Evolutionary conservation across 2,888 invertebrate genomes (phyloP).

Genomic region (Sphinx pinastri): DNA sequence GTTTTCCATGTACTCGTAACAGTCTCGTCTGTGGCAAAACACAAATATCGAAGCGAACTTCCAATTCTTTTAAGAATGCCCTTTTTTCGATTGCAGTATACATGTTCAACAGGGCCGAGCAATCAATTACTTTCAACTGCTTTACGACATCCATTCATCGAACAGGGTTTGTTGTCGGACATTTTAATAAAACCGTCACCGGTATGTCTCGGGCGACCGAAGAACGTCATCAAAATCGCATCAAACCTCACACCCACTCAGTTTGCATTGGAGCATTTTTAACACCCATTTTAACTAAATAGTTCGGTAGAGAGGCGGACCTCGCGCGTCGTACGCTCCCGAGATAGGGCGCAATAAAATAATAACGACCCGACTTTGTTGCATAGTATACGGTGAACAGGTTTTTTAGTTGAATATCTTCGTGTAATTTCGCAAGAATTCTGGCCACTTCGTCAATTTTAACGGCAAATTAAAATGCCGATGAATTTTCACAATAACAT

Average conservation of each 20-base stretch:
- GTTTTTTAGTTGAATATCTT: constrained; percentile 32
- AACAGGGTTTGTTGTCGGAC: constrained; percentile 55
- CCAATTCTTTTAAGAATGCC: constrained; percentile 49
- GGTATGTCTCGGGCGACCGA: constrained; percentile 45
- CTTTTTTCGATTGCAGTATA: constrained; percentile 48
- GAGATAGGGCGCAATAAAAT: constrained; percentile 61
- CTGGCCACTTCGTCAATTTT: constrained; percentile 39
- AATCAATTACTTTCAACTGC: constrained; percentile 62
- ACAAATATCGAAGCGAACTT: constrained; percentile 49
- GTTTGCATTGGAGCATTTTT: constrained; percentile 64
- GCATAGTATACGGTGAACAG: constrained; percentile 46
- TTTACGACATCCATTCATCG: constrained; percentile 61
- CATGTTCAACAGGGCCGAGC: constrained; percentile 47
- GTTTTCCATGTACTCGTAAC: constrained; percentile 72
- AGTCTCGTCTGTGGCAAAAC: constrained; percentile 59
- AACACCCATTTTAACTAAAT: constrained; percentile 73
- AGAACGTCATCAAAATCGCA: constrained; percentile 74
- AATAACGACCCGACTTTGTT: constrained; percentile 57
- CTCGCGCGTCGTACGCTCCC: constrained; percentile 55
- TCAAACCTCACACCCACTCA: constrained; percentile 65
- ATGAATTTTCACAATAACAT: constrained; percentile 52
- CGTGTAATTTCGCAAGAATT: background rate
- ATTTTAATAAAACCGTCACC: constrained; percentile 69
- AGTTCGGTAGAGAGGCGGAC: constrained; percentile 56
- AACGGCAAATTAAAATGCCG: constrained; percentile 59